Base-by-base conservation (phyloP, 1,140 invertebrate species). In the Pseudomyrmex cubaensis region DNA sequence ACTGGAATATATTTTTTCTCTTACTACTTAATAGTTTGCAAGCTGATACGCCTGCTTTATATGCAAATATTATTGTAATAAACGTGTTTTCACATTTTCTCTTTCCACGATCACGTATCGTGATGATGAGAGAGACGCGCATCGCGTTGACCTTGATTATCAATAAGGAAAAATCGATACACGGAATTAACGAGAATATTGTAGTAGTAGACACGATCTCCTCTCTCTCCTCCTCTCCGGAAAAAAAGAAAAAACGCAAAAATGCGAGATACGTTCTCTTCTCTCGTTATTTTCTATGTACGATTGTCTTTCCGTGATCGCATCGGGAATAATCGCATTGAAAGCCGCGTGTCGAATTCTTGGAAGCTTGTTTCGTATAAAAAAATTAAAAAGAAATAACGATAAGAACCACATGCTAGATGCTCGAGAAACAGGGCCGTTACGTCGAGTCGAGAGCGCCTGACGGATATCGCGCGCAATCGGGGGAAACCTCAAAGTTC, bases 101-200 rank as follows among this genome's bases (percentile, higher is more conserved):
- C 25, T 66, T 44, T 67, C 50, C 50, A 66, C 22, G 52, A 67
- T 78, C 48, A 2, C 15, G 3, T 25, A n/a, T 22, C 13, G 22
- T 70, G 35, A 70, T 70, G 62, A n/a, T 35, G 35, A 35, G 35
- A 35, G 35, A 35, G 67, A 67, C 35, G 76, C 46, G 54, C 46
- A 2, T 46, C 52, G 35, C n/a, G 35, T 2, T 48, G 76, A 80
- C 76, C 76, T 80, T 80, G 76, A 72, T 80, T 80, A 72, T 80
- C 76, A 80, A 80, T 70, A 80, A 80, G 76, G 76, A 80, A 80
- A 80, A 80, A 80, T 80, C 76, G 76, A 80, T 80, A 72, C 46
- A 17, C 48, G 48, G 66, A 72, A 70, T 80, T 72, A 62, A 59
- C 44, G 54, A 72, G 66, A 52, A 72, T 48, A 35, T 35, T 35